Conservation (phyloP, 2,797 vertebrate genomes). For the Philypnodon macrostomus region DNA sequence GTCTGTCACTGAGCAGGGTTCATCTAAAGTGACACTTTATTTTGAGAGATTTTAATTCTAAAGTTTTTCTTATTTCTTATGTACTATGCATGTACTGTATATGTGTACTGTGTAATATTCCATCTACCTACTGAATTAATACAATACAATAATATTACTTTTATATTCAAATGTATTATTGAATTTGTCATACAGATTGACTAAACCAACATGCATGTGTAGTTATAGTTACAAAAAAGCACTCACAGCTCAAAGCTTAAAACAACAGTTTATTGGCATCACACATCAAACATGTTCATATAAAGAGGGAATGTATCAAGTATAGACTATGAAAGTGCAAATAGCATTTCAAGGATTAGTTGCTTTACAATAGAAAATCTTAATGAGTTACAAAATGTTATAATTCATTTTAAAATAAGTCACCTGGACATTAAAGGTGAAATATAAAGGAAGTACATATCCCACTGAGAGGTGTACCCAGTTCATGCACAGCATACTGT, state of each 20-base stretch:
- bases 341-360: constrained; percentile 98
- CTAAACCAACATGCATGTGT: no score
- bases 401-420: constrained; percentile 85
- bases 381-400: constrained; percentile 93
- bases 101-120: no score
- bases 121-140: no score
- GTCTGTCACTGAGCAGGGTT: no score
- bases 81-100: no score
- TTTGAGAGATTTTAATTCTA: no score
- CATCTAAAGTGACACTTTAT: not conserved
- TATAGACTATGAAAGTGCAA: constrained; percentile 99
- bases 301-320: constrained; percentile 99
- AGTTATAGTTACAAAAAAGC: no score
- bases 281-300: constrained; percentile 94
- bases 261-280: constrained; percentile 88
- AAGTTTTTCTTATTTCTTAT: no score
- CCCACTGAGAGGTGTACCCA: constrained; percentile 66
- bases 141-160: no score
- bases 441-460: constrained; percentile 77
- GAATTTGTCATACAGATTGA: no score
- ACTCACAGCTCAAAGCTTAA: no score
- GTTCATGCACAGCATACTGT: constrained; percentile 79
- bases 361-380: constrained; percentile 96
- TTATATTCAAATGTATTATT: no score
- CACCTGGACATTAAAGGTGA: constrained; percentile 80